Evolutionary conservation across 2,888 invertebrate genomes (phyloP), one percentile per base, ranked within the genome.

Genomic region (Nemotelus nigrinus): DNA sequence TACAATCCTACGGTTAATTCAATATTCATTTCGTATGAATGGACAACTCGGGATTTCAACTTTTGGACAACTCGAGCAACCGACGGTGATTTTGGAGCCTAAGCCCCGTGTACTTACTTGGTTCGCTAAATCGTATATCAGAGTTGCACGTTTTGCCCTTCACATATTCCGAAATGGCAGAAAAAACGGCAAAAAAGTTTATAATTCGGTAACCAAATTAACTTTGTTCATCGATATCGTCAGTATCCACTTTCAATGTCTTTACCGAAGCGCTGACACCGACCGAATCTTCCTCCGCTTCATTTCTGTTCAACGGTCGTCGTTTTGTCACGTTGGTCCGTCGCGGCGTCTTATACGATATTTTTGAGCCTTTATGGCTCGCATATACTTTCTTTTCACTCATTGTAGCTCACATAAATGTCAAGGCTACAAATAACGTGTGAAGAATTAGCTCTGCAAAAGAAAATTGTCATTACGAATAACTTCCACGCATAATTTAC

Each of bases 21-120:
- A n/a, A n/a, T n/a, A n/a, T n/a, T n/a, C 53, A 58, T n/a, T 58
- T 58, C 58, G 58, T 58, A 58, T 58, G 58, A 58, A 58, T 58
- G 58, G 58, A 58, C 58, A 58, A 58, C 58, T 58, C 58, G 58
- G 6, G 58, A 58, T 58, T 58, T 58, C 7, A 58, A 58, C 58
- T 58, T 58, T 58, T n/a, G 58, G 6, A 58, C 58, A 58, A 58
- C 25, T 58, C 58, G 58, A 25, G 58, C 58, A 58, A 58, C 58
- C 6, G 6, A 58, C 58, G 25, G 6, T 58, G 6, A 58, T 58
- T 58, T 58, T n/a, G 25, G 25, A 58, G 6, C 58, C 58, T 58
- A n/a, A 7, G 25, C 25, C 25, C 7, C 58, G 58, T 25, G 58
- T n/a, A n/a, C n/a, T n/a, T 58, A 58, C 6, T 25, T 58, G 58